Percentiles rank a stretch among this genome's conserved stretches.
phyloP scores from a whole-genome alignment of 2,113 vertebrate genomes.

The Mugil cephalus region DNA sequence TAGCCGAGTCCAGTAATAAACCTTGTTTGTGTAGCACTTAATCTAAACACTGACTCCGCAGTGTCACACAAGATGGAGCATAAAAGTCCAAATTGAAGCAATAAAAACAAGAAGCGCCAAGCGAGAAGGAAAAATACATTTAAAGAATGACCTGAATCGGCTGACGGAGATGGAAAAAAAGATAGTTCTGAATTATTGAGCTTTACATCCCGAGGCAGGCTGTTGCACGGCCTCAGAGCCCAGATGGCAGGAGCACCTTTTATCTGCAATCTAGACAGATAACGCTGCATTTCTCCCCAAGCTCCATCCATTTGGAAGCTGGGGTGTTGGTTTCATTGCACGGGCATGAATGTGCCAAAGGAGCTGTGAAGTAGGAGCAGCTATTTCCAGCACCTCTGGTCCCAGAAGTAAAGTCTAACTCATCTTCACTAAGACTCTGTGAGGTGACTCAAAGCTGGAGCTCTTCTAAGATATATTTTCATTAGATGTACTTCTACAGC shows the following conservation, averaged over 20 bases:
- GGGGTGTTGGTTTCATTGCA: neutral
- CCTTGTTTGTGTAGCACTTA: conserved; percentile 11
- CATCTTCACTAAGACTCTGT: neutral
- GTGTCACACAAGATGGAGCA: neutral
- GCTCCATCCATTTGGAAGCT: conserved; percentile 26
- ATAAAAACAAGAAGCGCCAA: conserved; percentile 43
- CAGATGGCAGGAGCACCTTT: conserved; percentile 45
- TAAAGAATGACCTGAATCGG: conserved; percentile 44
- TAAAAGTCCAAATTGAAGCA: conserved; percentile 46
- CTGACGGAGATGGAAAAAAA: conserved; percentile 47
- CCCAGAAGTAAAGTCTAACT: neutral
- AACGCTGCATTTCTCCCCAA: conserved; percentile 3
- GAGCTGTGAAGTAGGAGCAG: conserved; percentile 14
- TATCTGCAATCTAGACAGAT: conserved; percentile 44
- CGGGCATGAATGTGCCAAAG: conserved; percentile 5
- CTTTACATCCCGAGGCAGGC: conserved; percentile 13
- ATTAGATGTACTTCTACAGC: neutral
- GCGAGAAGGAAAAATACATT: conserved; percentile 41
- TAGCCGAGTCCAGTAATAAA: conserved; percentile 1
- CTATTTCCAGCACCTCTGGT: neutral
- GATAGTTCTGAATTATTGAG: conserved; percentile 51
- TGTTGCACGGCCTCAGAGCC: conserved; percentile 5
- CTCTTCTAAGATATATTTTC: neutral
- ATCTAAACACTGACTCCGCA: conserved; percentile 34
- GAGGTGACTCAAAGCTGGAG: conserved; percentile 7